phyloP scores from a whole-genome alignment of 2,888 invertebrate genomes.

The Chymomyza caudatula region DNA sequence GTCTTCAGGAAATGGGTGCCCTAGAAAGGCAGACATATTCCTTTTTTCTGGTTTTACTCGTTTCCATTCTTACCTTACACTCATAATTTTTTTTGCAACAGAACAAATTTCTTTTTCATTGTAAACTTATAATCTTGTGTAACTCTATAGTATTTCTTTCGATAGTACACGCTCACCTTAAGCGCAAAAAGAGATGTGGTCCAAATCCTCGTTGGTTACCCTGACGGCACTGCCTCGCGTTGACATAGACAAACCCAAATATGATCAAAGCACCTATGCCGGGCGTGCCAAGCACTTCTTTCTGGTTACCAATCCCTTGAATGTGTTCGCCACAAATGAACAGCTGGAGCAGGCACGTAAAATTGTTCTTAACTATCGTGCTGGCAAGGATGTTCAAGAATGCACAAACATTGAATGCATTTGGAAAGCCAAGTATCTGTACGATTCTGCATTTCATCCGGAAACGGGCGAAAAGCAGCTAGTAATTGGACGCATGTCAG shows the following conservation, averaged over 20 bases:
- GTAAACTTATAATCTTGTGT: not conserved
- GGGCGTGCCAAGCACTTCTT: conserved; percentile 96
- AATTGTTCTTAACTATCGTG: conserved; percentile 88
- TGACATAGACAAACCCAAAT: conserved; percentile 87
- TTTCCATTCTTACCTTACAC: too few species aligned
- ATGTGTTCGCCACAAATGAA: conserved; percentile 85
- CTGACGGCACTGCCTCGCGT: conserved; percentile 52
- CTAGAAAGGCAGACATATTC: too few species aligned
- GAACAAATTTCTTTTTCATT: not conserved
- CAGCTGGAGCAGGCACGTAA: conserved; percentile 86
- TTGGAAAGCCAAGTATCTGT: conserved; percentile 95
- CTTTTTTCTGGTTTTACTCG: too few species aligned
- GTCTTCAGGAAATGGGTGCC: too few species aligned
- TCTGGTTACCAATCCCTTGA: conserved; percentile 94
- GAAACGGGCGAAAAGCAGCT: conserved; percentile 98
- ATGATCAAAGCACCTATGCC: conserved; percentile 92
- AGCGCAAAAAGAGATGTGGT: conserved; percentile 2
- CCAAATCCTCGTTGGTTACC: conserved; percentile 33
- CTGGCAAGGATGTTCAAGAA: conserved; percentile 79
- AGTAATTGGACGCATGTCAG: conserved; percentile 96
- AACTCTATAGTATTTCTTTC: too few species aligned
- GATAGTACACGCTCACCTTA: too few species aligned
- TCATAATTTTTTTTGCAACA: too few species aligned
- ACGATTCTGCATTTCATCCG: conserved; percentile 99
- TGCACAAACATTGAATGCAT: conserved; percentile 88